phyloP scores from a whole-genome alignment of 2,797 vertebrate species.

The Buceros bicornis region DNA sequence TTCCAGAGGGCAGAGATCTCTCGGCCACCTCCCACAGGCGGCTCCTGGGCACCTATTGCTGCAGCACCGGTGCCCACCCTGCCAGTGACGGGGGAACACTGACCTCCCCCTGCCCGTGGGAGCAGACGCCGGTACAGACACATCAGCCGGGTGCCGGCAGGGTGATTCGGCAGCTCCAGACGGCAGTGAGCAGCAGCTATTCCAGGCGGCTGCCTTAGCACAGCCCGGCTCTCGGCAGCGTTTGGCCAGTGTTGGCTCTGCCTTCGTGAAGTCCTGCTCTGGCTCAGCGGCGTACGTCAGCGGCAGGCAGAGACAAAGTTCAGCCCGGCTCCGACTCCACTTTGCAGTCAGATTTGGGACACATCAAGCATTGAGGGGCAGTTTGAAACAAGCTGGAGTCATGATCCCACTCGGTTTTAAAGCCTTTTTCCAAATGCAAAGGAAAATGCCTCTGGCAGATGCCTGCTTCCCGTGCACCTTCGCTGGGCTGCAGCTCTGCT shows the following conservation, averaged over 20 bases:
- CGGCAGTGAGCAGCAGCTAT: not conserved
- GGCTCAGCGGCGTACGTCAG: not conserved
- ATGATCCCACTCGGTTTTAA: rapidly evolving
- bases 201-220: rapidly evolving
- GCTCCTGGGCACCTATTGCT: rapidly evolving
- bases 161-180: rapidly evolving
- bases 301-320: not conserved
- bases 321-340: not conserved
- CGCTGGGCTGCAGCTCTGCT: not conserved
- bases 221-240: not conserved
- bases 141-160: rapidly evolving
- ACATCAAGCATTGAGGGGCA: rapidly evolving
- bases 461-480: not conserved
- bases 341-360: not conserved
- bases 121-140: rapidly evolving
- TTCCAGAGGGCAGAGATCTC: not conserved
- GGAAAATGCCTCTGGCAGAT: not conserved
- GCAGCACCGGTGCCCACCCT: rapidly evolving
- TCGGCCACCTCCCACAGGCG: rapidly evolving
- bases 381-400: not conserved
- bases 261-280: rapidly evolving
- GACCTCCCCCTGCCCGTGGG: not conserved
- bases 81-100: rapidly evolving
- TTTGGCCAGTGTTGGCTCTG: not conserved
- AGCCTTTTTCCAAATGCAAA: not conserved